phyloP scores from a whole-genome alignment of 2,888 invertebrate genomes.

The Gibbula magus region DNA sequence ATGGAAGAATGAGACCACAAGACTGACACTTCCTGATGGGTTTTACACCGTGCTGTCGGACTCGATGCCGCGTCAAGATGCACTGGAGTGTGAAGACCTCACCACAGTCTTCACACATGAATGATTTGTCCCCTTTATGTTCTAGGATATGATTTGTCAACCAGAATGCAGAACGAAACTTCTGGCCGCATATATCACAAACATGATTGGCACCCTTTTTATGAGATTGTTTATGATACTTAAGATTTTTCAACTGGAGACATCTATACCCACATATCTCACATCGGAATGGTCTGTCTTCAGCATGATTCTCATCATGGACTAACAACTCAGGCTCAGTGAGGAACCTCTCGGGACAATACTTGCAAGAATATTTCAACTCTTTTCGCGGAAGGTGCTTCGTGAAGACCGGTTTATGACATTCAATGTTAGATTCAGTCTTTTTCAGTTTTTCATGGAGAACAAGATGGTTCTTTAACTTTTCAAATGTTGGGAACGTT shows the following conservation, averaged over 20 bases:
- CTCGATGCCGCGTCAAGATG: background rate
- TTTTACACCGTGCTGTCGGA: background rate
- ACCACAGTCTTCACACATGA: background rate
- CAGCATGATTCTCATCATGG: background rate
- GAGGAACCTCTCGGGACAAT: background rate
- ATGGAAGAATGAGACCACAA: background rate
- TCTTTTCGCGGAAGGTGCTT: background rate
- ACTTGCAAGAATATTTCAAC: background rate
- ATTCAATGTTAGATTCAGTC: too few relatives aligned
- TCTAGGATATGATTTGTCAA: background rate
- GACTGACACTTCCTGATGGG: background rate
- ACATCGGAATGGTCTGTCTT: background rate
- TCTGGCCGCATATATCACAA: background rate
- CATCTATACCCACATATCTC: background rate
- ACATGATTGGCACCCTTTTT: background rate
- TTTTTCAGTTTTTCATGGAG: background rate
- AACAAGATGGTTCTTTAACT: background rate
- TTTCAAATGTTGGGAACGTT: background rate
- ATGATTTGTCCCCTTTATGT: background rate
- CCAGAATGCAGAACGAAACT: background rate
- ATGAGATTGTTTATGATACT: background rate
- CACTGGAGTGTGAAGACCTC: background rate
- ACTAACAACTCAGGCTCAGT: background rate
- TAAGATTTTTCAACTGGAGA: background rate
- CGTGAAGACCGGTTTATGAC: too few relatives aligned